Percentiles rank a stretch among this genome's conserved stretches.
Conservation (phyloP, 53 echinoderm and acorn worm species). For the Temnopleurus reevesii region DNA sequence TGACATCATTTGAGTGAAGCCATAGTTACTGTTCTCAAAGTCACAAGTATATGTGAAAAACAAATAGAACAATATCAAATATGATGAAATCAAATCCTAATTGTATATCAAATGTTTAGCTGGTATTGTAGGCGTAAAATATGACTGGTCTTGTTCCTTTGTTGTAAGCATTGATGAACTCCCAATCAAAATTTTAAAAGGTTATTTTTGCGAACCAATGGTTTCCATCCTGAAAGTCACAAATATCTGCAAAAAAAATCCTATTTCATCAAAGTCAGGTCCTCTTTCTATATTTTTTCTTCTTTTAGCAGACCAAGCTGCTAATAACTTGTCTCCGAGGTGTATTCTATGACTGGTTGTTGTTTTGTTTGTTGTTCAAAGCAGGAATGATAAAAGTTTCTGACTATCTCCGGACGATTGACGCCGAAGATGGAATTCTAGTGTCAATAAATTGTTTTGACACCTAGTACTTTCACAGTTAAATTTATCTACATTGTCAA, state of each 20-base stretch:
- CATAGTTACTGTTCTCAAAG: conserved; percentile 79
- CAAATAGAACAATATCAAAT: neutral
- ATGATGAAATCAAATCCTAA: neutral
- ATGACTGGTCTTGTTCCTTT: conserved; percentile 31
- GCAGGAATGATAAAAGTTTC: conserved; percentile 40
- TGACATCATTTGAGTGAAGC: conserved; percentile 63
- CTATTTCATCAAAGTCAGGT: neutral
- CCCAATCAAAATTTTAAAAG: conserved; percentile 72
- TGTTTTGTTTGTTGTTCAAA: too few species aligned
- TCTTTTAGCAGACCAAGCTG: too few species aligned
- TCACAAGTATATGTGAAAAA: conserved; percentile 62
- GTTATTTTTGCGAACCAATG: conserved; percentile 70
- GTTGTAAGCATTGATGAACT: neutral
- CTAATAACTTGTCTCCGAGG: too few species aligned
- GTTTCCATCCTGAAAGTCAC: conserved; percentile 79
- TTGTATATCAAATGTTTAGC: conserved; percentile 65
- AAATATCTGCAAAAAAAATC: conserved; percentile 35
- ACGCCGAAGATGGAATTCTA: too few species aligned
- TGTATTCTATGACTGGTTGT: too few species aligned
- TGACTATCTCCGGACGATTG: neutral
- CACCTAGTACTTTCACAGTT: too few species aligned
- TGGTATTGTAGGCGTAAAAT: conserved; percentile 66
- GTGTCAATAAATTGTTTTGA: too few species aligned
- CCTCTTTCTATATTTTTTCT: too few species aligned
- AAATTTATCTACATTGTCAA: too few species aligned